Evolutionary conservation across 1,140 invertebrate species (phyloP).

Genomic region (Pseudomyrmex flavicornis): DNA sequence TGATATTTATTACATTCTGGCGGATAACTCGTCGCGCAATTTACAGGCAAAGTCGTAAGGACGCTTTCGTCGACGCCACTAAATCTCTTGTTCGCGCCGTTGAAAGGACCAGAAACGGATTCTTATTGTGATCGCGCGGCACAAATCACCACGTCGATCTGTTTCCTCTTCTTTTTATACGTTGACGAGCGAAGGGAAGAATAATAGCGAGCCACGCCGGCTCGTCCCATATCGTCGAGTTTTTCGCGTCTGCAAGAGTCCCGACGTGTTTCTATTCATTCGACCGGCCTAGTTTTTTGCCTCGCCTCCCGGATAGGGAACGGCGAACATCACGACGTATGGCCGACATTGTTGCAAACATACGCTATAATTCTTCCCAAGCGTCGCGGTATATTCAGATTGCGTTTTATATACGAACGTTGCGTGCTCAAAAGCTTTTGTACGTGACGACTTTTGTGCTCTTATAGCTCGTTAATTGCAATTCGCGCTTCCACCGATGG

Average conservation of each 20-base stretch:
- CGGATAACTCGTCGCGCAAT: slow-evolving; percentile 14
- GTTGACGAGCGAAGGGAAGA: slow-evolving; percentile 31
- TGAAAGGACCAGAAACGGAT: slow-evolving; percentile 36
- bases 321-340: slow-evolving; percentile 26
- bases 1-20: slow-evolving; percentile 16
- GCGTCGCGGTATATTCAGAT: slow-evolving; percentile 23
- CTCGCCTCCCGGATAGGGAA: background rate
- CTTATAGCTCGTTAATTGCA: too few species aligned
- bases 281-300: slow-evolving; percentile 52
- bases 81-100: slow-evolving; percentile 36
- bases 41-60: slow-evolving; percentile 58
- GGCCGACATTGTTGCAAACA: slow-evolving; percentile 27
- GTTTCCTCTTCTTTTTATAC: background rate
- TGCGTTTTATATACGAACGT: background rate
- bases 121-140: slow-evolving; percentile 47
- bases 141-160: slow-evolving; percentile 36
- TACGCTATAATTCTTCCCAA: slow-evolving; percentile 39
- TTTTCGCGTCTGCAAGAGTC: slow-evolving; percentile 38
- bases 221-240: slow-evolving; percentile 32
- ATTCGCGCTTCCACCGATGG: too few species aligned
- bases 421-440: background rate
- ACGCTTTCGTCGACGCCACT: slow-evolving; percentile 28
- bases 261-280: slow-evolving; percentile 48
- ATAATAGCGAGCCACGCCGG: slow-evolving; percentile 29
- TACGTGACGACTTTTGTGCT: background rate